These are phyloP conservation scores for Anoura caudifer DNA, from an alignment of 2,113 vertebrate species.

Conservation along the genomic window DNA sequence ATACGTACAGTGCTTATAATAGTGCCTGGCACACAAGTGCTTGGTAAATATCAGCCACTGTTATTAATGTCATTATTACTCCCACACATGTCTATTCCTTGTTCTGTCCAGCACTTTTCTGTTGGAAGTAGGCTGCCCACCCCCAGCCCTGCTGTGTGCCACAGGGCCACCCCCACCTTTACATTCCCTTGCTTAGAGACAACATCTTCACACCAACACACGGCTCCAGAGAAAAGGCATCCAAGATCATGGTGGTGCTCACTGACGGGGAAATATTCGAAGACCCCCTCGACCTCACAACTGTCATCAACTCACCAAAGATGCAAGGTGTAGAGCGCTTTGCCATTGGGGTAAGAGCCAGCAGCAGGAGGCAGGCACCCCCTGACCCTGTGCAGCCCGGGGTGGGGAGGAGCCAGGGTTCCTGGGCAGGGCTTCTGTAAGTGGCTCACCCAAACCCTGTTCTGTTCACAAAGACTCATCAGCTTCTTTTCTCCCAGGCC, in stretches of 20 bases:
- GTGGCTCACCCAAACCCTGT: not conserved
- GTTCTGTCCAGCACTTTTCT: not conserved
- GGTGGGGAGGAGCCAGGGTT: not conserved
- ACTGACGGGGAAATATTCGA: conserved; percentile 82
- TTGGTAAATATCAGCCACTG: not conserved
- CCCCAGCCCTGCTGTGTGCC: not conserved
- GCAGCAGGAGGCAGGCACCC: rapidly evolving
- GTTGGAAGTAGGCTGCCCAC: not conserved
- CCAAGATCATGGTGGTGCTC: conserved; percentile 85
- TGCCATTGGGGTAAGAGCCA: conserved; percentile 81
- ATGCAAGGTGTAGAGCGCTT: conserved; percentile 80
- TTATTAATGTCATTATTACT: not conserved
- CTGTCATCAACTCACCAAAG: conserved; percentile 77
- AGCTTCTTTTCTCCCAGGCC: not conserved
- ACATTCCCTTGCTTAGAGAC: conserved; percentile 72
- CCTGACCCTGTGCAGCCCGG: not conserved
- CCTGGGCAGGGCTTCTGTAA: not conserved
- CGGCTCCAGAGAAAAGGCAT: conserved; percentile 79
- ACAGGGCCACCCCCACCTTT: not conserved
- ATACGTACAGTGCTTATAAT: not conserved
- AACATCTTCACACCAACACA: conserved; percentile 78
- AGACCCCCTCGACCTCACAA: conserved; percentile 72
- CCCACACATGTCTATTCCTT: not conserved
- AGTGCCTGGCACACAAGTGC: not conserved
- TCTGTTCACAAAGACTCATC: not conserved